Evolutionary conservation across 2,797 vertebrate species (phyloP), one percentile per base, ranked within the genome.

Genomic region (Coilia nasus): DNA sequence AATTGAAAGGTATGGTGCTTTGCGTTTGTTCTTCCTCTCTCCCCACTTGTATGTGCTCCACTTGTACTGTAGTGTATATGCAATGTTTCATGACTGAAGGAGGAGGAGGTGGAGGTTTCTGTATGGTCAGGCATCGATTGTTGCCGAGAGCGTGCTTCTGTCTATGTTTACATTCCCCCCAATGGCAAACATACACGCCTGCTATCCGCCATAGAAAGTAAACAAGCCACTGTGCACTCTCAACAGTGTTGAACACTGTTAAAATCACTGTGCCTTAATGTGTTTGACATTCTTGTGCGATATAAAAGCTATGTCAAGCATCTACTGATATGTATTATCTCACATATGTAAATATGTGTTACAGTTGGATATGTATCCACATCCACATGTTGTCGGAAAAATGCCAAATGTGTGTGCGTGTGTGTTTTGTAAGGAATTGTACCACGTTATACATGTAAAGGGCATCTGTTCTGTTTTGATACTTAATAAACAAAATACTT

Each of bases 401-500:
- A 78, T 41, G 71, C 71, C 71, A 78, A 78, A 71, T 17, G 21
- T 78, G 71, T 44, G 23, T 59, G 57, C 3, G 41, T 78, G 71
- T 44, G 57, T 25, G 60, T 78, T 35, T 75, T 75, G 14, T 35
- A 75, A 35, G 14, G 5, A 67, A 67, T 25, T 2, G 11, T 62
- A 23, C 60, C 21, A 62, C 23, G 31, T 35, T 71, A 7, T 21
- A 21, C 19, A 19, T 59, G 57, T 59, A 19, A 59, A 19, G 57
- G 6, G 31, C 28, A 44, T 78, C 31, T 44, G 15, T 41, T n/a
- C 19, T 78, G 6, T 44, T 78, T 35, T 75, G 31, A 35, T 78
- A 17, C 31, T 44, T 78, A 78, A 78, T 78, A 78, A 78, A 78
- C 71, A 41, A 44, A 44, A 44, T 21, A 44, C 41, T 41, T 31